Conservation (phyloP, 2,797 vertebrate genomes). For the Alauda arvensis region DNA sequence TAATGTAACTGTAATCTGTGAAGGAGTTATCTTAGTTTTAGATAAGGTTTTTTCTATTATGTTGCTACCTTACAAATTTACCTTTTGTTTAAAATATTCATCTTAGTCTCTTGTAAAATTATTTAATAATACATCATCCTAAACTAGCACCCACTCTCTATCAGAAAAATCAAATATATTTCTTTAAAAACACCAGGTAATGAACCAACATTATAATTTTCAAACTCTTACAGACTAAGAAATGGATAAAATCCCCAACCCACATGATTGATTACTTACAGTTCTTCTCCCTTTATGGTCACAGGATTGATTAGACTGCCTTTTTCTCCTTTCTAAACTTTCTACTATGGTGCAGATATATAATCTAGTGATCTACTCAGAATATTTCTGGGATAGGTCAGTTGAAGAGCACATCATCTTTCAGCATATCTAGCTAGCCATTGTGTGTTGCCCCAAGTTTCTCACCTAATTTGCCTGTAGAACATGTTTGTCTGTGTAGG, state of each 20-base stretch:
- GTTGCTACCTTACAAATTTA: background rate
- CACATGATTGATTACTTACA: background rate
- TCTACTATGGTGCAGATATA: background rate
- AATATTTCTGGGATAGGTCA: background rate
- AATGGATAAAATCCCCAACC: background rate
- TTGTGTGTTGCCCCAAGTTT: background rate
- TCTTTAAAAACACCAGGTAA: background rate
- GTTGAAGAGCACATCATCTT: background rate
- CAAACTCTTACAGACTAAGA: background rate
- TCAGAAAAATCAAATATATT: background rate
- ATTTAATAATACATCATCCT: background rate
- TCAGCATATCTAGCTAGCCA: background rate
- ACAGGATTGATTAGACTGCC: background rate
- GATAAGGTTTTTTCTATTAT: background rate
- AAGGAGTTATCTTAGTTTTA: background rate
- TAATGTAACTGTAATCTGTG: background rate
- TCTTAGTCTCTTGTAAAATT: background rate
- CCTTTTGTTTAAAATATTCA: background rate
- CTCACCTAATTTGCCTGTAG: background rate
- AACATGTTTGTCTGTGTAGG: background rate
- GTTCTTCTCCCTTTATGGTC: background rate
- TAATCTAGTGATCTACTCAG: background rate
- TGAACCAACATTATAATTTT: background rate
- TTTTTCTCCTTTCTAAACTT: background rate
- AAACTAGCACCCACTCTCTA: background rate